Evolutionary conservation across 2,113 vertebrate species (phyloP).

Genomic region (Oostethus manadensis): DNA sequence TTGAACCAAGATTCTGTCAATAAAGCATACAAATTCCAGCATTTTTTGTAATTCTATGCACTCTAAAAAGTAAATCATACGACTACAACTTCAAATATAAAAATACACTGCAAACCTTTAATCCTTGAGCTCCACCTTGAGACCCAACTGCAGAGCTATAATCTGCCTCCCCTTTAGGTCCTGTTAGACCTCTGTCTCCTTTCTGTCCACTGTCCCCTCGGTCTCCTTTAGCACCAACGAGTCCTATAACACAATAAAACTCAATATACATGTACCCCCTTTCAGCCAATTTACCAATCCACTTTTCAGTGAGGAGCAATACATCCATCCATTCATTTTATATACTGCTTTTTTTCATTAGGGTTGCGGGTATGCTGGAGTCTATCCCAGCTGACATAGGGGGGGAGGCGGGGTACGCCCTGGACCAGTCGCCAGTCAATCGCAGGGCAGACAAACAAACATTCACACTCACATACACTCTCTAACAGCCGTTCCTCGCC

Average conservation of each 20-base stretch:
- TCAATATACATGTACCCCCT: not conserved
- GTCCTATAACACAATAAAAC: slow-evolving; percentile 14
- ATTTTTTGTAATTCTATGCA: not conserved
- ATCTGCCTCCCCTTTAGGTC: slow-evolving; percentile 74
- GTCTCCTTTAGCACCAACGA: slow-evolving; percentile 56
- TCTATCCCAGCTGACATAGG: too few species aligned
- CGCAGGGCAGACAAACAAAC: too few species aligned
- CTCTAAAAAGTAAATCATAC: not conserved
- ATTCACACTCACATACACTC: too few species aligned
- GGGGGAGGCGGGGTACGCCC: too few species aligned
- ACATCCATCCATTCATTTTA: too few species aligned
- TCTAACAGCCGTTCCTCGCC: too few species aligned
- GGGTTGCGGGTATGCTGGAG: too few species aligned
- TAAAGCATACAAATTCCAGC: too few species aligned
- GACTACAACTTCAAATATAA: not conserved
- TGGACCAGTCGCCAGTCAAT: too few species aligned
- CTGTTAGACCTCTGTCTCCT: slow-evolving; percentile 65
- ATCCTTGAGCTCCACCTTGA: slow-evolving; percentile 57
- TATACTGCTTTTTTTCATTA: too few species aligned
- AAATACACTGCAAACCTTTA: slow-evolving; percentile 69
- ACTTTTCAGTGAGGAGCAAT: too few species aligned
- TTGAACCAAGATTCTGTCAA: too few species aligned
- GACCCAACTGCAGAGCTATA: slow-evolving; percentile 15
- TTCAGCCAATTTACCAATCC: slow-evolving; percentile 4
- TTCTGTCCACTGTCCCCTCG: slow-evolving; percentile 70